Conservation (phyloP, 2,797 vertebrate genomes). For the Chloroceryle inda region DNA sequence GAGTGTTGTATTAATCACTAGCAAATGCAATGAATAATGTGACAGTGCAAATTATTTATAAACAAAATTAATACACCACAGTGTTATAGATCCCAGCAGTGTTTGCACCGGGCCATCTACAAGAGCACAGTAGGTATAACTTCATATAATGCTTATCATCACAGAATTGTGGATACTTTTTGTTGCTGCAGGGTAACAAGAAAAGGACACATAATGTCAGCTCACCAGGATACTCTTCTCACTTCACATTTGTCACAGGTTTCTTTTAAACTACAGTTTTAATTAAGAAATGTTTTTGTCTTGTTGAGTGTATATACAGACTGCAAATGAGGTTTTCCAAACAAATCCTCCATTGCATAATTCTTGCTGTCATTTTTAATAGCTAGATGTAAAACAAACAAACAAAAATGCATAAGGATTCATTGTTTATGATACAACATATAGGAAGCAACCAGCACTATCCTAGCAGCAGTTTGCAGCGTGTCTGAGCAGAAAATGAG, state of each 20-base stretch:
- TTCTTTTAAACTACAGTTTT: conserved; percentile 23
- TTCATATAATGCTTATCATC: neutral
- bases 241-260: conserved; percentile 5
- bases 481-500: neutral
- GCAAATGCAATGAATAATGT: neutral
- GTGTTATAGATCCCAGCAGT: neutral
- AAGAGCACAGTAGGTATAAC: neutral
- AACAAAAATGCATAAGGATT: neutral
- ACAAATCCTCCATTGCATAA: neutral
- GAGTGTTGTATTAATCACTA: neutral
- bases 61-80: neutral
- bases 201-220: neutral
- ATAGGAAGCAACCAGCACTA: neutral
- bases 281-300: conserved; percentile 5
- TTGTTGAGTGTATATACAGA: neutral
- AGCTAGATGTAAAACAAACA: neutral
- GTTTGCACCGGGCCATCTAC: neutral
- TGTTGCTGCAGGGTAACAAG: neutral
- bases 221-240: neutral
- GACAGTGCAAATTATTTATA: neutral
- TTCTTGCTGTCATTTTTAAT: conserved; percentile 7
- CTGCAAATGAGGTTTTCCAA: conserved; percentile 3
- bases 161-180: neutral
- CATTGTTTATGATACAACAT: neutral
- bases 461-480: neutral